Conservation (phyloP, 2,797 vertebrate species). For the Epinephelus malabaricus region DNA sequence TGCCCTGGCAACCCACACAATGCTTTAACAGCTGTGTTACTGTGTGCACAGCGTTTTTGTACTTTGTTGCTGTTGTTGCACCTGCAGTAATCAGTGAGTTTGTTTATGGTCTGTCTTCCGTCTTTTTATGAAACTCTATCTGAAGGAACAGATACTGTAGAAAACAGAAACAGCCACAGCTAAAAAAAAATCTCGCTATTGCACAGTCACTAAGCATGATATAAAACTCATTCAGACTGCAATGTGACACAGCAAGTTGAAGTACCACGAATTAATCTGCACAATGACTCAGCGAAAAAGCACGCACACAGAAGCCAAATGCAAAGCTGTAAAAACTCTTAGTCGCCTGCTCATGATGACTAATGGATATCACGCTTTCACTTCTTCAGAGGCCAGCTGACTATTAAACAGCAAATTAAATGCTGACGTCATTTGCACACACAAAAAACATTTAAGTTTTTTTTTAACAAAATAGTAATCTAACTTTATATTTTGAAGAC, state of each 20-base stretch:
- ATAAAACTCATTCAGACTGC: not conserved
- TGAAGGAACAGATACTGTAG: too few relatives aligned
- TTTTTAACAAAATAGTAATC: not conserved
- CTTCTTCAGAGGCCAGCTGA: not conserved
- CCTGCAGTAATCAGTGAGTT: not conserved
- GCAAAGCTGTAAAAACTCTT: not conserved
- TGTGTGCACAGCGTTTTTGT: not conserved
- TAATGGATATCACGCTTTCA: not conserved
- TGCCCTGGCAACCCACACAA: not conserved
- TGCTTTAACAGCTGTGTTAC: not conserved
- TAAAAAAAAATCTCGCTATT: not conserved
- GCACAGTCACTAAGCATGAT: not conserved
- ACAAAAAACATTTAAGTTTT: too few relatives aligned
- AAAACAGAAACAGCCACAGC: not conserved
- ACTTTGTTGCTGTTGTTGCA: not conserved
- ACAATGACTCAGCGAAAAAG: constrained; percentile 32
- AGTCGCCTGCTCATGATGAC: not conserved
- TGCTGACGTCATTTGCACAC: not conserved
- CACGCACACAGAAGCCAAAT: not conserved
- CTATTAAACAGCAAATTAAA: not conserved
- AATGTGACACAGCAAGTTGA: constrained; percentile 36
- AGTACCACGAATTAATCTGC: not conserved
- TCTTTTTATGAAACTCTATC: too few relatives aligned
- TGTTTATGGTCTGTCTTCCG: not conserved
- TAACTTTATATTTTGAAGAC: not conserved